Evolutionary conservation across 2,888 invertebrate genomes (phyloP).

Genomic region (Lasius fuliginosus): DNA sequence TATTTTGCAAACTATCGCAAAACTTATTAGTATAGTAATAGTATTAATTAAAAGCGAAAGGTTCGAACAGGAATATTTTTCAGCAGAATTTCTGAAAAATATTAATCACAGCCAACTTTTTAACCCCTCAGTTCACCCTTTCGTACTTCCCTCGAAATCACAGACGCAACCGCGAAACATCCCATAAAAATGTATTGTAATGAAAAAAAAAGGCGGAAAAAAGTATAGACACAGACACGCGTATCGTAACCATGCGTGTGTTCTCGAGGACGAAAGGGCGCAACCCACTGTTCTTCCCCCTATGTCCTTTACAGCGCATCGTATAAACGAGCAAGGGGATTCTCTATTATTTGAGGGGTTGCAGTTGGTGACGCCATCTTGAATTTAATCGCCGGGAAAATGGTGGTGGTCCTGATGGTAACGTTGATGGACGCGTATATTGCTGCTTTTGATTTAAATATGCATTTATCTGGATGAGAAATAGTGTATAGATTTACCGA

Average conservation of each 20-base stretch:
- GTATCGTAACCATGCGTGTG: constrained; percentile 81
- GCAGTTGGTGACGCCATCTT: constrained; percentile 82
- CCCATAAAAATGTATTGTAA: constrained; percentile 70
- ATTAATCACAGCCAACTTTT: constrained; percentile 62
- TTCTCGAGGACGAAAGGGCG: constrained; percentile 78
- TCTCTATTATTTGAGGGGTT: constrained; percentile 70
- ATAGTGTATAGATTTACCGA: not conserved
- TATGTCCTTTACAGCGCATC: constrained; percentile 64
- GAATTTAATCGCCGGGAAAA: constrained; percentile 84
- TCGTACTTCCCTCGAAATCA: constrained; percentile 71
- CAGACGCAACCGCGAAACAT: constrained; percentile 79
- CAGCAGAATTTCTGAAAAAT: not conserved
- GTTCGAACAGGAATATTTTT: not conserved
- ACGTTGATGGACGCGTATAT: not conserved
- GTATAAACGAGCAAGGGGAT: constrained; percentile 75
- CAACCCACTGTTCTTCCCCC: constrained; percentile 71
- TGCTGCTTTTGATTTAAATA: constrained; percentile 32
- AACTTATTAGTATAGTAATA: not conserved
- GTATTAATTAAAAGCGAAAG: not conserved
- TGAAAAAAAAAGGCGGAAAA: constrained; percentile 76
- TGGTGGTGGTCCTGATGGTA: constrained; percentile 76
- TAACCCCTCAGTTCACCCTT: constrained; percentile 34
- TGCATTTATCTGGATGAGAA: not conserved
- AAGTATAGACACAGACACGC: constrained; percentile 66
- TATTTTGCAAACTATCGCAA: not conserved